Conservation (phyloP, 1,140 invertebrate species). For the Drosophila melanogaster region DNA sequence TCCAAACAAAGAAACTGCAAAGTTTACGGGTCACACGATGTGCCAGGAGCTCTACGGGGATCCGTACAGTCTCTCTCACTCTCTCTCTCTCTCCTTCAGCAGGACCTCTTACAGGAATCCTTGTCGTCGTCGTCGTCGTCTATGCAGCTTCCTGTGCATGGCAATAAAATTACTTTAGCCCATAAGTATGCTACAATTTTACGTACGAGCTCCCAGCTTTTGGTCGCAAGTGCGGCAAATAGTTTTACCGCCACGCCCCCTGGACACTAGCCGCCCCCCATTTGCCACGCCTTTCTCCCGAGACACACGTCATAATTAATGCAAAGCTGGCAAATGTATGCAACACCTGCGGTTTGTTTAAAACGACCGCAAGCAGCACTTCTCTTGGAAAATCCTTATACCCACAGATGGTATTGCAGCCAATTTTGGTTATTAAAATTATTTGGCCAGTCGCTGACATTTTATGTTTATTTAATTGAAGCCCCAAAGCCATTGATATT, state of each 20-base stretch:
- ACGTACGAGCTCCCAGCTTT: conserved; percentile 58
- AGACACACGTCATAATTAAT: conserved; percentile 83
- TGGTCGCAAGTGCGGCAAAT: conserved; percentile 71
- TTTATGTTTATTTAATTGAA: conserved; percentile 78
- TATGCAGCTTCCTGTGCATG: conserved; percentile 69
- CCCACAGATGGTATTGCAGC: conserved; percentile 1
- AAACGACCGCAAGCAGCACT: conserved; percentile 78
- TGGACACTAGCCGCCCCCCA: conserved; percentile 1
- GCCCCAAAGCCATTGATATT: background rate
- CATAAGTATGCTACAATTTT: conserved; percentile 75
- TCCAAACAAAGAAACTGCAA: conserved; percentile 80
- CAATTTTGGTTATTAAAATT: conserved; percentile 62
- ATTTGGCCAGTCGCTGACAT: conserved; percentile 65
- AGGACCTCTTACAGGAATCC: conserved; percentile 43
- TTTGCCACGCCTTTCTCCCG: conserved; percentile 8
- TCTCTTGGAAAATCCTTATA: conserved; percentile 19
- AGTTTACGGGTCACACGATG: conserved; percentile 76
- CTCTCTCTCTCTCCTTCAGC: conserved; percentile 1
- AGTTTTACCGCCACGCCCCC: conserved; percentile 61
- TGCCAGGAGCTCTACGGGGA: conserved; percentile 42
- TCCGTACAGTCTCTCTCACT: background rate
- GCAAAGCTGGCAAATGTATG: conserved; percentile 84
- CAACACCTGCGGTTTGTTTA: conserved; percentile 84
- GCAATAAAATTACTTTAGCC: conserved; percentile 77
- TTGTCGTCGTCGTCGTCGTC: conserved; percentile 58